phyloP scores from a whole-genome alignment of 2,797 vertebrate species.

The Triplophysa yarkandensis region DNA sequence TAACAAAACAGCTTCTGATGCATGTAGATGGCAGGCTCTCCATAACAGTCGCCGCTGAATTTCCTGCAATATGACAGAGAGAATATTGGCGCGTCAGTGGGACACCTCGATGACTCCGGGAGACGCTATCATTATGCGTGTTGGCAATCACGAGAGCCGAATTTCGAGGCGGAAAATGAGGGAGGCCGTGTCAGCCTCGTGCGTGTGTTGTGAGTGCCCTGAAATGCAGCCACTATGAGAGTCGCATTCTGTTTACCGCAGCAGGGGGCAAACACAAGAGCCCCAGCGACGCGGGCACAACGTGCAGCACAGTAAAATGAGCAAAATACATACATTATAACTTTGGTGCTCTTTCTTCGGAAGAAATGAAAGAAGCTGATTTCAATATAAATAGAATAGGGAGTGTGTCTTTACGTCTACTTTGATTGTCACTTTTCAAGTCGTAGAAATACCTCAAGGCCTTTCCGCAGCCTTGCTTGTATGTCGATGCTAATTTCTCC shows the following conservation, averaged over 20 bases:
- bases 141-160: slow-evolving; percentile 83
- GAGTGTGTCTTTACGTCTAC: slow-evolving; percentile 75
- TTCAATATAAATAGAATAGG: slow-evolving; percentile 84
- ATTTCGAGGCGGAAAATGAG: slow-evolving; percentile 77
- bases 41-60: slow-evolving; percentile 65
- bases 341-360: slow-evolving; percentile 55
- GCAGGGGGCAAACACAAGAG: slow-evolving; percentile 78
- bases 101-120: slow-evolving; percentile 83
- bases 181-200: slow-evolving; percentile 63
- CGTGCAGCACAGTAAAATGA: slow-evolving; percentile 78
- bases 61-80: slow-evolving; percentile 75
- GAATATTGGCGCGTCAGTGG: slow-evolving; percentile 80
- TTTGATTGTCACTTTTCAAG: slow-evolving; percentile 74
- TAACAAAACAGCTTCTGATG: slow-evolving; percentile 75
- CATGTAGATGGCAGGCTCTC: slow-evolving; percentile 72
- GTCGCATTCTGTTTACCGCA: slow-evolving; percentile 80
- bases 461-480: slow-evolving; percentile 75
- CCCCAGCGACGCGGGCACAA: slow-evolving; percentile 70
- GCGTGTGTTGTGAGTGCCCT: slow-evolving; percentile 71
- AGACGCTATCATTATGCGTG: slow-evolving; percentile 89
- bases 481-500: slow-evolving; percentile 81
- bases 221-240: slow-evolving; percentile 80
- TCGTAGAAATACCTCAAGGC: slow-evolving; percentile 72
- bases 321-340: slow-evolving; percentile 83
- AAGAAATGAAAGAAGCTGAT: slow-evolving; percentile 69